Evolutionary conservation across 1,140 invertebrate genomes (phyloP), one percentile per base, ranked within the genome.

Genomic region (Papilio helenus): DNA sequence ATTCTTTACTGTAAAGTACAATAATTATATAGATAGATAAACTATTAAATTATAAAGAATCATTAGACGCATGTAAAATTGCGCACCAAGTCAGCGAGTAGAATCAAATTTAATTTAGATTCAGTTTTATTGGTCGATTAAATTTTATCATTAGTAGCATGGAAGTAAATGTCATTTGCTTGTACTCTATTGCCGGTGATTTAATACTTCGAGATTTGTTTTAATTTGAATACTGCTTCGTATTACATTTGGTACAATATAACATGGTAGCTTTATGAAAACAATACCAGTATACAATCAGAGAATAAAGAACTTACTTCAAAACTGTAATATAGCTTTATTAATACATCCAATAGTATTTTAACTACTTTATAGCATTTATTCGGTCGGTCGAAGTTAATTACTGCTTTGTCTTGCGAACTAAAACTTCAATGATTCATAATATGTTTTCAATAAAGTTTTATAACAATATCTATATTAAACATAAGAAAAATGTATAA

Each of bases 21-120:
- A 23, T 58, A 8, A 23, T 58, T 58, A 65, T 26, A 23, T 29
- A 23, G 20, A 26, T 26, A 14, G 55, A 20, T 61, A 26, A 10
- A 23, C n/a, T 65, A 65, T 26, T 26, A 65, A 65, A 65, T 65
- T 65, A 65, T 65, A 65, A 26, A 26, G 4, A 23, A 12, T 65
- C 58, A 73, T 80, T 80, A 74, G 77, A 72, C 71, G 73, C 73
- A 74, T 76, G 44, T 68, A 80, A 80, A 65, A 61, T 76, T 44
- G 76, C 76, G 51, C 76, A 77, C 29, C 29, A 77, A 26, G 76
- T 58, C 58, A 29, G 10, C 18, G 49, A 55, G 73, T 76, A 42
- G 51, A 34, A 20, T 39, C 23, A 61, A 42, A 77, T 39, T 39
- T 77, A 77, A 77, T 76, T 76, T 51, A 76, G 20, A 55, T 55